Base-by-base conservation (phyloP, 2,888 invertebrate species). In the Tubulanus polymorphus region DNA sequence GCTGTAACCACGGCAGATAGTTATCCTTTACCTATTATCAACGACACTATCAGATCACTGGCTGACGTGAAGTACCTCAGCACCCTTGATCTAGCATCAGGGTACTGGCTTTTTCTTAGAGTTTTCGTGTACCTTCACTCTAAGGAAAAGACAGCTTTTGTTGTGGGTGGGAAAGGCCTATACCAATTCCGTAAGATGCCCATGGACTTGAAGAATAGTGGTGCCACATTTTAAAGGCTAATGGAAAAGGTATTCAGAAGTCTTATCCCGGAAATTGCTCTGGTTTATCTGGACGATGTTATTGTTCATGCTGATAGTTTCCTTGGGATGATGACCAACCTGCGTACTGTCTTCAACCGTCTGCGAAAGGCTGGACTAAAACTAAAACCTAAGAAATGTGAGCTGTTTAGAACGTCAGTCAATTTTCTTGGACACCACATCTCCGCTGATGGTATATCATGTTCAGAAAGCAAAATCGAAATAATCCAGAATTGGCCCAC, bases 121-220 rank as follows among this genome's bases (percentile, higher is more conserved):
- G n/a, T n/a, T n/a, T n/a, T n/a, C n/a, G n/a, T n/a, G n/a, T n/a
- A n/a, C n/a, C n/a, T n/a, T n/a, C n/a, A n/a, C n/a, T n/a, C n/a
- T n/a, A n/a, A n/a, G n/a, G n/a, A n/a, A 27, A 63, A 63, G 49
- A 62, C 64, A 12, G 61, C 62, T 32, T 63, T 64, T 52, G 48
- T 54, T 10, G 55, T 55, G 12, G 59, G 56, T 35, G n/a, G n/a
- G n/a, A 54, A 57, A 41, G 61, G 63, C 8, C 45, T 63, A 10
- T 64, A 47, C 37, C 60, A 63, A 30, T 62, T 60, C 30, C 25
- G 27, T 20, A 47, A 55, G 20, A 57, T 56, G 46, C 56, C 58
- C n/a, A 54, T 61, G 47, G 62, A 61, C 10, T 50, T 64, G 23
- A 51, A 30, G 3, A 59, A 58, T 47, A 51, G 50, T 27, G 53